Percentiles rank a stretch among this genome's conserved stretches.
Conservation (phyloP, 2,888 invertebrate species). For the Dicyrtoma fusca region DNA sequence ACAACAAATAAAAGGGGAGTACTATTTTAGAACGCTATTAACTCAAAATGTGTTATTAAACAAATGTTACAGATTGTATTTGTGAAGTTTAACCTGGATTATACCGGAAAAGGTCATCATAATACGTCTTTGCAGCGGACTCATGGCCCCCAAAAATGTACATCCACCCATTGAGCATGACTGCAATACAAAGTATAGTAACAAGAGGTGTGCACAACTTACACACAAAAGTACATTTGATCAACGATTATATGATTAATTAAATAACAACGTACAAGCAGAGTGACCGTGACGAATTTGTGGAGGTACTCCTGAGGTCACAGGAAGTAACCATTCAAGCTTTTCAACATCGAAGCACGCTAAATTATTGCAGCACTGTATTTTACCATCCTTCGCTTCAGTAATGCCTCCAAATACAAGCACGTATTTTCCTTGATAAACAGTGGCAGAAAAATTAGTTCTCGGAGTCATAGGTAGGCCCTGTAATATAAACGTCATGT, state of each 20-base stretch:
- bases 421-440: conserved; percentile 73
- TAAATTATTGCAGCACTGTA: conserved; percentile 71
- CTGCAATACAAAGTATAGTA: conserved; percentile 61
- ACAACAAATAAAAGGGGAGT: too few species aligned
- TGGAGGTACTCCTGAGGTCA: conserved; percentile 68
- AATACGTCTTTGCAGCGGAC: conserved; percentile 74
- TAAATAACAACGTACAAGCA: conserved; percentile 71
- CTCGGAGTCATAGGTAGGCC: conserved; percentile 73
- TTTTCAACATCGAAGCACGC: conserved; percentile 73
- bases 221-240: not conserved
- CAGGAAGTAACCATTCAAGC: conserved; percentile 71
- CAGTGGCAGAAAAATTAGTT: conserved; percentile 87
- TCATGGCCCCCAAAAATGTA: conserved; percentile 92
- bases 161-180: conserved; percentile 72
- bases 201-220: too few species aligned
- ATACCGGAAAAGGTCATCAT: conserved; percentile 80
- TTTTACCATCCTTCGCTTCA: conserved; percentile 73
- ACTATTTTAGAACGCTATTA: too few species aligned
- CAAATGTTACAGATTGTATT: too few species aligned
- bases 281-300: conserved; percentile 86
- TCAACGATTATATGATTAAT: too few species aligned
- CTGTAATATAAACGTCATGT: conserved; percentile 57
- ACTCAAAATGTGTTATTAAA: too few species aligned
- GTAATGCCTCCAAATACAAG: conserved; percentile 90
- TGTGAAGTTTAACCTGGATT: too few species aligned